A percentile compares a stretch with the other conserved stretches of the same genome.
Evolutionary conservation across 2,113 vertebrate genomes (phyloP).

Genomic region (Ciconia boyciana): DNA sequence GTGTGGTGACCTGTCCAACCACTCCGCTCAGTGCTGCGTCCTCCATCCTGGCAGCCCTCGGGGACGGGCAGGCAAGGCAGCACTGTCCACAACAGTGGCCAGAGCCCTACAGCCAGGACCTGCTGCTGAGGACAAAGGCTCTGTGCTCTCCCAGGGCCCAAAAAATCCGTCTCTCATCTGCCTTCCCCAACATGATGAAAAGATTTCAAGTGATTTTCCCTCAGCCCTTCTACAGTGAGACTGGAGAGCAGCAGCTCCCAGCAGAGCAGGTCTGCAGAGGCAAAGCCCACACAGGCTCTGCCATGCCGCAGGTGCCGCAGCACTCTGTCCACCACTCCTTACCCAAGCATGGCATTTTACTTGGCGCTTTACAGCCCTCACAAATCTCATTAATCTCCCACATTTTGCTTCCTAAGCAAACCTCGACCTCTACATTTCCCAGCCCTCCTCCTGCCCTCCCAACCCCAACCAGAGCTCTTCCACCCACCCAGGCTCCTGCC

Average conservation of each 20-base stretch:
- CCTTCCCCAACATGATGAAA: not conserved
- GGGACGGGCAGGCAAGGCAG: not conserved
- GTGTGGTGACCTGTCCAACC: not conserved
- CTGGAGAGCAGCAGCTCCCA: not conserved
- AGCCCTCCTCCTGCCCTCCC: not conserved
- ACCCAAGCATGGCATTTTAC: not conserved
- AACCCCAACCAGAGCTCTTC: not conserved
- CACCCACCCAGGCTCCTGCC: not conserved
- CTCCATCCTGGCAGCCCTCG: not conserved
- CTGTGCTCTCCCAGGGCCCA: not conserved
- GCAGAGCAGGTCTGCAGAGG: not conserved
- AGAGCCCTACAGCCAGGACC: not conserved
- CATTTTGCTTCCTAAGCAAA: not conserved
- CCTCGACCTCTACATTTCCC: not conserved
- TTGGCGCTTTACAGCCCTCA: not conserved
- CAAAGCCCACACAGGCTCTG: not conserved
- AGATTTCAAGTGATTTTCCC: not conserved
- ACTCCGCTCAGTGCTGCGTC: not conserved
- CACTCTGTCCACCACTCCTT: not conserved
- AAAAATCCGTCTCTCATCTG: not conserved
- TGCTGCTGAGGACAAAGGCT: not conserved
- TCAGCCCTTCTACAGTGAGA: not conserved
- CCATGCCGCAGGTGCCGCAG: fast-evolving
- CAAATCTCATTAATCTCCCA: not conserved
- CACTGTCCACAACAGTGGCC: not conserved